These are phyloP conservation scores for Nestor notabilis DNA, from an alignment of 2,113 vertebrate species.

Conservation along the genomic window DNA sequence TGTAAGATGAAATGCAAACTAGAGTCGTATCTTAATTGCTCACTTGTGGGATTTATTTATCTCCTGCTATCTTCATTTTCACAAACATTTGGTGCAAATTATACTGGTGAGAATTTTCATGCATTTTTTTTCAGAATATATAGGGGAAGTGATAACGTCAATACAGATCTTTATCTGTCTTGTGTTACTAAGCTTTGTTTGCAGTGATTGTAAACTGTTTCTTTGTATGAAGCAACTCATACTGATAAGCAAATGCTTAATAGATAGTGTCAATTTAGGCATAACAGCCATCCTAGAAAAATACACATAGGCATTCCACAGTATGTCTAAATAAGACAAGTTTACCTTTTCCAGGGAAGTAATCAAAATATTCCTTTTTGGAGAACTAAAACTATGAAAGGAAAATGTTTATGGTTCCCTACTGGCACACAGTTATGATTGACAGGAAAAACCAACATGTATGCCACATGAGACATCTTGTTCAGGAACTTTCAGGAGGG, in stretches of 20 bases:
- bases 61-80: conserved; percentile 35
- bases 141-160: conserved; percentile 2
- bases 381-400: conserved; percentile 75
- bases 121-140: conserved; percentile 34
- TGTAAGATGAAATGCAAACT: conserved; percentile 16
- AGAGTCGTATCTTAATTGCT: conserved; percentile 56
- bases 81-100: conserved; percentile 36
- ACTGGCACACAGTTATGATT: conserved; percentile 80
- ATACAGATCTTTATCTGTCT: conserved; percentile 42
- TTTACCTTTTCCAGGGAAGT: conserved; percentile 72
- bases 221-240: conserved; percentile 16
- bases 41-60: conserved; percentile 14
- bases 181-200: conserved; percentile 33
- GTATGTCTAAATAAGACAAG: conserved; percentile 65
- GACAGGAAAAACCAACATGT: conserved; percentile 82
- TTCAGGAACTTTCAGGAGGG: conserved; percentile 83
- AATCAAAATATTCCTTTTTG: conserved; percentile 78
- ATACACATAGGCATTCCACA: conserved; percentile 32
- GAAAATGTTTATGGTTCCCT: conserved; percentile 81
- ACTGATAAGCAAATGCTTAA: conserved; percentile 63
- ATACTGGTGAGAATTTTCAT: conserved; percentile 46
- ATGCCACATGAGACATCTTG: conserved; percentile 80
- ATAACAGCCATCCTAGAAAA: conserved; percentile 38
- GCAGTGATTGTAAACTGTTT: conserved; percentile 41
- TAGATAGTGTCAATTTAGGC: conserved; percentile 55